phyloP scores from a whole-genome alignment of 2,113 vertebrate species.

The Pimephales promelas region DNA sequence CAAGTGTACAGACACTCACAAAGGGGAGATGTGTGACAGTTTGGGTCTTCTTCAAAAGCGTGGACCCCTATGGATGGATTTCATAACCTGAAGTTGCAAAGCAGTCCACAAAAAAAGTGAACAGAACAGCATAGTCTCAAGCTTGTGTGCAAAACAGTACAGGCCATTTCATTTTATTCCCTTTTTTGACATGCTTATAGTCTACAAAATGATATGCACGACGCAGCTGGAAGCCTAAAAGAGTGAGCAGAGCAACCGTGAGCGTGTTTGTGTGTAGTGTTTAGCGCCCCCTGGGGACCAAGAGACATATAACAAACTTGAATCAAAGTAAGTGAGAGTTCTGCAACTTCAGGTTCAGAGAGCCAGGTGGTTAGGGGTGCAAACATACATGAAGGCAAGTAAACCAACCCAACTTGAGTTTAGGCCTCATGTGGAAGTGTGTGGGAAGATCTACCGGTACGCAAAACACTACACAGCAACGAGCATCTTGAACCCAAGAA shows the following conservation, averaged over 20 bases:
- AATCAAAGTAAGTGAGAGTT: slow-evolving; percentile 42
- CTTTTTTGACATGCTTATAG: slow-evolving; percentile 61
- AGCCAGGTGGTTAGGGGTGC: slow-evolving; percentile 42
- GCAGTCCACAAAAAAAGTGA: slow-evolving; percentile 60
- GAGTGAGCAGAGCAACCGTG: slow-evolving; percentile 12
- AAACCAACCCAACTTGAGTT: slow-evolving; percentile 40
- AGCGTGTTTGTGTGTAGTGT: slow-evolving; percentile 43
- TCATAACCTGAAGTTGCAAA: slow-evolving; percentile 74
- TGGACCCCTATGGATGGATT: slow-evolving; percentile 45
- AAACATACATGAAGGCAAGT: slow-evolving; percentile 47
- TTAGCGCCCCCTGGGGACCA: slow-evolving; percentile 45
- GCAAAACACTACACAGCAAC: slow-evolving; percentile 36
- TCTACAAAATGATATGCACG: slow-evolving; percentile 44
- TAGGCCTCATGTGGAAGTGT: slow-evolving; percentile 51
- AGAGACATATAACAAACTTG: slow-evolving; percentile 39
- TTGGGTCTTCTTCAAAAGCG: slow-evolving; percentile 30
- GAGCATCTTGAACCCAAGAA: slow-evolving; percentile 17
- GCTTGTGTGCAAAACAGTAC: slow-evolving; percentile 75
- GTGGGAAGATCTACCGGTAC: slow-evolving; percentile 39
- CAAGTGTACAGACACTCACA: slow-evolving; percentile 58
- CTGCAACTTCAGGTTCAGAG: slow-evolving; percentile 73
- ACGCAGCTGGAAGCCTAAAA: slow-evolving; percentile 32
- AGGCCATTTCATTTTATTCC: slow-evolving; percentile 63
- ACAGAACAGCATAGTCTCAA: slow-evolving; percentile 69
- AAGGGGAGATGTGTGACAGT: slow-evolving; percentile 45